Evolutionary conservation across 2,888 invertebrate species (phyloP), one percentile per base, ranked within the genome.

Genomic region (Archaeoteleia sp.): DNA sequence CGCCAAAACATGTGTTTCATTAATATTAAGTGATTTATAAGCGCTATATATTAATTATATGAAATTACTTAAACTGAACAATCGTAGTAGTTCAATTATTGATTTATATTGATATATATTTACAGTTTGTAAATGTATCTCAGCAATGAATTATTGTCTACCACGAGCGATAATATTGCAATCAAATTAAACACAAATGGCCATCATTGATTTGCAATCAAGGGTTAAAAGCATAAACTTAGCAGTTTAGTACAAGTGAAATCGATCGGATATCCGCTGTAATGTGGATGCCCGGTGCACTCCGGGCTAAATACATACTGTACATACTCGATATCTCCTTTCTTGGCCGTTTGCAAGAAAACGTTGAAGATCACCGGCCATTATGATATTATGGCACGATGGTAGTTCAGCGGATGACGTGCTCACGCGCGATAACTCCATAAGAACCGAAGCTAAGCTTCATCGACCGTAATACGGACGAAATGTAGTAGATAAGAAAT

Each of bases 181-280:
- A n/a, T n/a, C n/a, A n/a, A n/a, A n/a, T n/a, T n/a, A n/a, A n/a
- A n/a, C n/a, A n/a, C n/a, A 14, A 40, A 25, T 32, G 29, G 10
- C 29, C 17, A 1, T 13, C 14, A 54, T 14, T 42, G 53, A 57
- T 51, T 65, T 58, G 40, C 42, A 37, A n/a, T 10, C 29, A 15
- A 12, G 9, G 14, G 20, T 55, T 17, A 58, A 27, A n/a, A 46
- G 46, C 54, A 48, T 70, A 74, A 76, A 76, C 60, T 62, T 45
- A 54, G 27, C 58, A 65, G 71, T 74, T 72, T 74, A 71, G 67
- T 51, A 63, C 49, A 51, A 70, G 54, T 71, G 57, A 65, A 72
- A 69, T 69, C 62, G 66, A 69, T 71, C 37, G 53, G 51, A 42
- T 20, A 23, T 40, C 42, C 46, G 45, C 39, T 39, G 15, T 25